phyloP scores from a whole-genome alignment of 2,797 vertebrate species.

The Trachurus trachurus region DNA sequence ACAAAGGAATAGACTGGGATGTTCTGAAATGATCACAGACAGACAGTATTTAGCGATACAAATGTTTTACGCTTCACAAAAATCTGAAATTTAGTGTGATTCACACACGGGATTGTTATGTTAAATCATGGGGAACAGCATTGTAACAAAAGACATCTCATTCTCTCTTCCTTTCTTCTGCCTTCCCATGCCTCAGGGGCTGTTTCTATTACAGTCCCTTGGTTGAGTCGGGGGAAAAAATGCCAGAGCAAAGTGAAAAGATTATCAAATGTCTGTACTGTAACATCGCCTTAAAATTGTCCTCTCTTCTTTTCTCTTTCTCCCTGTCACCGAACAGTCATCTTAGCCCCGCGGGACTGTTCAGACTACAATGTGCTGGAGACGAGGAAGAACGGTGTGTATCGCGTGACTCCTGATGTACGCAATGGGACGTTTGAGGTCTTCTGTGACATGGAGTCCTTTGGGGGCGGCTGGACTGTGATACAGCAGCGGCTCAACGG shows the following conservation, averaged over 20 bases:
- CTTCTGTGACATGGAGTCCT: conserved; percentile 95
- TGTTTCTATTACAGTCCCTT: conserved; percentile 59
- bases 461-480: conserved; percentile 94
- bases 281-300: conserved; percentile 39
- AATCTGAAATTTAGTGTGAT: conserved; percentile 31
- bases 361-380: conserved; percentile 90
- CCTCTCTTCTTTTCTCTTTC: conserved; percentile 15
- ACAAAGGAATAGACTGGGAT: not conserved
- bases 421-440: conserved; percentile 91
- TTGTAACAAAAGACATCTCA: conserved; percentile 25
- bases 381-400: conserved; percentile 87
- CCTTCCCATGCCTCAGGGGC: conserved; percentile 36
- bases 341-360: conserved; percentile 88
- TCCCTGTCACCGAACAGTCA: conserved; percentile 66
- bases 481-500: conserved; percentile 93
- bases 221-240: conserved; percentile 32
- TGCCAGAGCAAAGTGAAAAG: conserved; percentile 50
- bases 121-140: not conserved
- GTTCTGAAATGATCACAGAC: conserved; percentile 5
- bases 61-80: conserved; percentile 2
- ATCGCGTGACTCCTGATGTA: conserved; percentile 90
- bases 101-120: conserved; percentile 16
- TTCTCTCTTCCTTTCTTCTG: conserved; percentile 39
- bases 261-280: conserved; percentile 43
- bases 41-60: not conserved